phyloP scores from a whole-genome alignment of 2,113 vertebrate genomes.

The Saccopteryx bilineata region DNA sequence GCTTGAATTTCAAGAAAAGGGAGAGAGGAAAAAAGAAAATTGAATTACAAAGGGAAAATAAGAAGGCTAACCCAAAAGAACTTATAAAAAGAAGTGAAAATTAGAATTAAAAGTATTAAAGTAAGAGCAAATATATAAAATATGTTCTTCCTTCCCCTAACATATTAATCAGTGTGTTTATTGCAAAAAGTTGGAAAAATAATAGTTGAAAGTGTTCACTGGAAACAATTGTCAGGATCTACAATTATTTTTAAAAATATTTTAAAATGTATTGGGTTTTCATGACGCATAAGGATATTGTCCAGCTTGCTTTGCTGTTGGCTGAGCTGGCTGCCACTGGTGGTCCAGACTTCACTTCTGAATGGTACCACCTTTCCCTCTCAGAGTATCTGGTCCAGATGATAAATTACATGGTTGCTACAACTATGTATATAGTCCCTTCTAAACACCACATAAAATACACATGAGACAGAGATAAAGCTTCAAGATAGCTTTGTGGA shows the following conservation, averaged over 20 bases:
- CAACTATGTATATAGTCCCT: not conserved
- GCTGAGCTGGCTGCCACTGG: not conserved
- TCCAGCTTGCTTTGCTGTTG: accelerated
- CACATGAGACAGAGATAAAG: not conserved
- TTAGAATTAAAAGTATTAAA: constrained; percentile 13
- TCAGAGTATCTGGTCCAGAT: not conserved
- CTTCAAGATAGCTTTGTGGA: not conserved
- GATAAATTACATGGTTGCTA: not conserved
- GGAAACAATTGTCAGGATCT: not conserved
- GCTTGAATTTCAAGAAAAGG: not conserved
- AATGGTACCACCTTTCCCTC: not conserved
- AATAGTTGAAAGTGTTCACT: not conserved
- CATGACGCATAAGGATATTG: accelerated
- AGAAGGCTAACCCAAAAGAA: not conserved
- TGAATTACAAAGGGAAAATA: not conserved
- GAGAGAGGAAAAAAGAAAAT: not conserved
- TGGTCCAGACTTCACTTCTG: not conserved
- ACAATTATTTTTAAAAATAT: not conserved
- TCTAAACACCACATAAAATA: not conserved
- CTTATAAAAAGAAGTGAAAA: not conserved
- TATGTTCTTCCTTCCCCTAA: not conserved
- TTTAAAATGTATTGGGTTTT: not conserved
- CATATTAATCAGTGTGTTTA: not conserved
- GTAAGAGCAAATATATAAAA: not conserved
- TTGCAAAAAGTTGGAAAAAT: not conserved